Evolutionary conservation across 2,888 invertebrate genomes (phyloP), one percentile per base, ranked within the genome.

Genomic region (Aporophyla nigra): DNA sequence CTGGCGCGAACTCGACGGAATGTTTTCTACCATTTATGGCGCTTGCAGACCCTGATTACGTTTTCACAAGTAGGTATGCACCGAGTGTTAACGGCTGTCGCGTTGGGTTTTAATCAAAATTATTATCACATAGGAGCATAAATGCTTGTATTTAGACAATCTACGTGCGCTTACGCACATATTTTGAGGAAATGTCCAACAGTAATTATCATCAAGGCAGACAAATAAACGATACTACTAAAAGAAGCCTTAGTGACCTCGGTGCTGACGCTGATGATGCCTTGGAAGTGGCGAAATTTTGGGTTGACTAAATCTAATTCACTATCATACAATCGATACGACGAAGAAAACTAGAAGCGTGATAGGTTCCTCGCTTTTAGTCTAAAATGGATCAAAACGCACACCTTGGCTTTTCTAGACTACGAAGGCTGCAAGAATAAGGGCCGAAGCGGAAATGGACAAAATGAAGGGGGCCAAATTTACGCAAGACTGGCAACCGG

Each of bases 1-100:
- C 84, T 85, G 77, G 80, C 83, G 84, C 80, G 61, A 81, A 82
- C 72, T 68, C 76, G 79, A 61, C 84, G 76, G 67, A 79, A 83
- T 86, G 86, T 89, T 91, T 89, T 83, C 89, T 83, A 72, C 93
- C 93, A 84, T 93, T 89, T 91, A 93, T 76, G 93, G 93, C 75
- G 89, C 84, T 89, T 27, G 91, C 89, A 93, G 92, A 90, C 93
- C 93, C 93, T 93, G 93, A 88, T 90, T 87, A 85, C 85, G 86
- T 90, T 91, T 88, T 86, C 73, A 85, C 86, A 83, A 79, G 76
- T n/a, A n/a, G n/a, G n/a, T 81, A 80, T 49, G 46, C 46, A 84
- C 84, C 78, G 46, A 82, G 79, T 85, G 78, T 84, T 82, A 82
- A 81, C 84, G 78, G 80, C 78, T 80, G 78, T 67, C 76, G 78